Conservation (phyloP, 2,797 vertebrate genomes). For the Parauchenoglanis ngamensis region DNA sequence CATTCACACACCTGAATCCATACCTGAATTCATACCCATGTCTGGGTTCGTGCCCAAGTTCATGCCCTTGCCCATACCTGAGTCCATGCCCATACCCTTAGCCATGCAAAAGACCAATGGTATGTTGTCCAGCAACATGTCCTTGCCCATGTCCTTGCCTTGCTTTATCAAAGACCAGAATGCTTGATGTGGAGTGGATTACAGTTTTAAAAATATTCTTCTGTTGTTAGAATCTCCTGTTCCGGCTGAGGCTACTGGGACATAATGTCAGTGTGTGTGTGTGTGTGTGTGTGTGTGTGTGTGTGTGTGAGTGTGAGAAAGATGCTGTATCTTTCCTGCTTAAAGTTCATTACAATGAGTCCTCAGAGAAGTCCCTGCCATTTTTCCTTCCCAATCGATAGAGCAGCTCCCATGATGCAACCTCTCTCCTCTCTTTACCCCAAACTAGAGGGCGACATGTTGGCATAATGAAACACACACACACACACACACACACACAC, state of each 20-base stretch:
- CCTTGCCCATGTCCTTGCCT: no score
- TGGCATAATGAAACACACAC: neutral
- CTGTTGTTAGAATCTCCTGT: neutral
- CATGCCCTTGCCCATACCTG: no score
- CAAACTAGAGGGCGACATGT: slow-evolving; percentile 55
- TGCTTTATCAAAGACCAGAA: neutral
- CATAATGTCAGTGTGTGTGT: neutral
- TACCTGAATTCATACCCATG: no score
- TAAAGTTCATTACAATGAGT: slow-evolving; percentile 38
- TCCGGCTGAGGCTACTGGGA: neutral
- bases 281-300: neutral
- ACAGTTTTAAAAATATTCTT: neutral
- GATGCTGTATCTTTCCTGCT: slow-evolving; percentile 26
- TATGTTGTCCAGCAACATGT: no score
- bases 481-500: neutral
- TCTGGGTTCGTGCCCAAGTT: no score
- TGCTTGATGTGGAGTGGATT: neutral
- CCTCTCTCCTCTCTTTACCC: slow-evolving; percentile 74
- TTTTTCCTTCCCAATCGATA: slow-evolving; percentile 70
- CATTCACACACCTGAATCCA: no score
- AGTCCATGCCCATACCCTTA: no score
- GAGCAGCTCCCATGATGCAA: slow-evolving; percentile 73
- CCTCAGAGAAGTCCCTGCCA: slow-evolving; percentile 43
- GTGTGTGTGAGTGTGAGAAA: neutral
- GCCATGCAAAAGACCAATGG: no score